phyloP scores from a whole-genome alignment of 2,797 vertebrate species.

The Hemitrygon akajei region DNA sequence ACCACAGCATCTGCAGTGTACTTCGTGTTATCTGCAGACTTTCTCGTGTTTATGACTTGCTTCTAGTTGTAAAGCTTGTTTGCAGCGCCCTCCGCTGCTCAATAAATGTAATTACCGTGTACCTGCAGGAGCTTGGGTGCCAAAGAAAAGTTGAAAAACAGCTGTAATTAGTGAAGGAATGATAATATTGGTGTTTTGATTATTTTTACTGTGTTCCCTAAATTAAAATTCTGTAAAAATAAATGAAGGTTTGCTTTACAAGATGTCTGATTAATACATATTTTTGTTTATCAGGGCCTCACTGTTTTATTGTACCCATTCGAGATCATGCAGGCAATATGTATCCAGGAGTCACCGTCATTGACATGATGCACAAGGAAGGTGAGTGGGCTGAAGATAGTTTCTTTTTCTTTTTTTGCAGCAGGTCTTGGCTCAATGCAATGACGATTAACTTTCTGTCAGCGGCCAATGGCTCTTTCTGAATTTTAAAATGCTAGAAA shows the following conservation, averaged over 20 bases:
- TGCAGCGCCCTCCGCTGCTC: neutral
- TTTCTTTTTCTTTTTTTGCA: neutral
- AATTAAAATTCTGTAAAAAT: neutral
- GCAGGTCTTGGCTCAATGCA: neutral
- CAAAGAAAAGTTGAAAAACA: neutral
- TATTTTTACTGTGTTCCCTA: neutral
- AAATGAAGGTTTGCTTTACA: neutral
- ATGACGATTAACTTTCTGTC: neutral
- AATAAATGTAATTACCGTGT: neutral
- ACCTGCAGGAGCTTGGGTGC: neutral
- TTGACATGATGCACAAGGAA: constrained; percentile 59
- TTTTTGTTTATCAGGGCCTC: constrained; percentile 49
- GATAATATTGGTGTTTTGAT: neutral
- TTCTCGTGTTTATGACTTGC: neutral
- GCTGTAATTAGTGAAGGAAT: neutral
- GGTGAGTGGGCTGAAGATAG: constrained; percentile 43
- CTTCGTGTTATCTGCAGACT: no score
- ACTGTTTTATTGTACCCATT: constrained; percentile 57
- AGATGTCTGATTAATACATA: neutral
- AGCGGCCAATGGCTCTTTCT: no score
- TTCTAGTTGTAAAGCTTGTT: neutral
- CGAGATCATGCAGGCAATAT: constrained; percentile 47
- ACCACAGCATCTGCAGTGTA: no score
- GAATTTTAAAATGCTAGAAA: neutral
- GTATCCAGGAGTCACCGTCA: constrained; percentile 50